Conservation (phyloP, 2,113 vertebrate genomes). For the Pavo muticus region DNA sequence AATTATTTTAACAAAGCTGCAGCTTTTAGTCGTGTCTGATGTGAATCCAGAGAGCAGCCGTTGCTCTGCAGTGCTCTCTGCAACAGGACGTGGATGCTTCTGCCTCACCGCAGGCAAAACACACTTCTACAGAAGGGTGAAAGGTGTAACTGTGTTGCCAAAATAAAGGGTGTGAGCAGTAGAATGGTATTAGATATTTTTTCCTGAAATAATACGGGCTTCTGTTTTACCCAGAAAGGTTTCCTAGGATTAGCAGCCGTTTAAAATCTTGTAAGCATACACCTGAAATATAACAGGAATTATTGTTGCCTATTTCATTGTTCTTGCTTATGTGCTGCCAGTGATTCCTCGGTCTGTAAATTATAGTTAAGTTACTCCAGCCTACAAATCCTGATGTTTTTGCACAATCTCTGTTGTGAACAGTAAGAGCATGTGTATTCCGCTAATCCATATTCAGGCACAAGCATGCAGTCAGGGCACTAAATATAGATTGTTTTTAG, state of each 20-base stretch:
- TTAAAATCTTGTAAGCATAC: constrained; percentile 61
- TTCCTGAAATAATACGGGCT: constrained; percentile 1
- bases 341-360: constrained; percentile 61
- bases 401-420: constrained; percentile 54
- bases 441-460: constrained; percentile 48
- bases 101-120: background rate
- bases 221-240: constrained; percentile 22
- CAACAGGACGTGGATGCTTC: background rate
- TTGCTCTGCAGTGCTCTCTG: constrained; percentile 28
- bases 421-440: constrained; percentile 39
- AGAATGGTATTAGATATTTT: background rate
- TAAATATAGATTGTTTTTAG: constrained; percentile 44
- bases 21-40: constrained; percentile 4
- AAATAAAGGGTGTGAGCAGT: background rate
- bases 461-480: background rate
- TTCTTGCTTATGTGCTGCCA: constrained; percentile 53
- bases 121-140: background rate
- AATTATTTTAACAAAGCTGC: constrained; percentile 53
- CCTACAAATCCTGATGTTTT: constrained; percentile 46
- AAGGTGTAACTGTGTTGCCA: background rate
- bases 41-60: background rate
- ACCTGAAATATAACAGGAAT: constrained; percentile 49
- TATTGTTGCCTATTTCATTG: constrained; percentile 58
- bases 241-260: constrained; percentile 51
- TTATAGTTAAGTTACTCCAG: constrained; percentile 42